phyloP scores from a whole-genome alignment of 2,797 vertebrate genomes.

The Alfaro cultratus region DNA sequence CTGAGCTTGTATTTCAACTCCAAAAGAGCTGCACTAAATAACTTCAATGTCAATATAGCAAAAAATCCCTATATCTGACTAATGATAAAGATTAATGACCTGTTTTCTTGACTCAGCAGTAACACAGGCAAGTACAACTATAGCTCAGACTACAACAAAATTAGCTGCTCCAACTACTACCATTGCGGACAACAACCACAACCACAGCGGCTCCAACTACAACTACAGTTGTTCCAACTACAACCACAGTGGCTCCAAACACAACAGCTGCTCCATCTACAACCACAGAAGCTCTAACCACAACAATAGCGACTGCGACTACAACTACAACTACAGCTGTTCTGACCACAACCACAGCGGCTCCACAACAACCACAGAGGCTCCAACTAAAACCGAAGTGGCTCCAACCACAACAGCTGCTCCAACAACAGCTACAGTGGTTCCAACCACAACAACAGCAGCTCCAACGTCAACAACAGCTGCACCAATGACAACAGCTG shows the following conservation, averaged over 20 bases:
- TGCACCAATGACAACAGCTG: not conserved
- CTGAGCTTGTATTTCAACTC: not conserved
- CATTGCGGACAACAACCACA: too few relatives aligned
- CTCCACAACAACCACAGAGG: not conserved
- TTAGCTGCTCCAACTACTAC: too few relatives aligned
- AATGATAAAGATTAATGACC: not conserved
- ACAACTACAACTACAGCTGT: not conserved
- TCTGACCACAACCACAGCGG: too few relatives aligned
- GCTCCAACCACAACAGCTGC: not conserved
- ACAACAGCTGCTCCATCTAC: not conserved
- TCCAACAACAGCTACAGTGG: accelerated
- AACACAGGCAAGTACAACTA: not conserved
- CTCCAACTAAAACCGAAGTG: not conserved
- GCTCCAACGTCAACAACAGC: not conserved
- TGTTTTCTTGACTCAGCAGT: not conserved
- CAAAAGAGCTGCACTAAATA: not conserved
- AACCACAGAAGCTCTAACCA: too few relatives aligned
- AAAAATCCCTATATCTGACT: too few relatives aligned
- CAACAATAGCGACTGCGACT: too few relatives aligned
- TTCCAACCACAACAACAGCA: not conserved
- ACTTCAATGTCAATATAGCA: accelerated
- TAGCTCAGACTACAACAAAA: not conserved
- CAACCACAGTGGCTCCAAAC: not conserved
- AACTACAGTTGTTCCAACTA: not conserved
- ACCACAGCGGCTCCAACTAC: not conserved